phyloP scores from a whole-genome alignment of 37 sponge, comb jelly and placozoan genomes.

The Chondrilla cf. caribensis region DNA sequence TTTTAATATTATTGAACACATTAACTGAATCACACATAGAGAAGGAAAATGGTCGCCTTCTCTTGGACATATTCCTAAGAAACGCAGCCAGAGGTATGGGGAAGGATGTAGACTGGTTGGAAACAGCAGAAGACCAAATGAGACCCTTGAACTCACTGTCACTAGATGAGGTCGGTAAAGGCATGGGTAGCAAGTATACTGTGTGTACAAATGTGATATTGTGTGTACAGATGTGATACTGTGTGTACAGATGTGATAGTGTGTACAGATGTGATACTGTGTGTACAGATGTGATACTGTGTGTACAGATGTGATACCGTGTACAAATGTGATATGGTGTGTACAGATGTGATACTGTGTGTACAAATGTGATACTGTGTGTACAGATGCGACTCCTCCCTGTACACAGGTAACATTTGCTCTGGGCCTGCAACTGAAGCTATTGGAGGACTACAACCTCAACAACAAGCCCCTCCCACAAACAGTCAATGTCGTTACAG shows the following conservation, averaged over 20 bases:
- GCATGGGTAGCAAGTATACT: too few relatives aligned
- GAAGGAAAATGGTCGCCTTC: neutral
- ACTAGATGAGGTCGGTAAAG: constrained; percentile 18
- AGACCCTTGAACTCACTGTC: constrained; percentile 42
- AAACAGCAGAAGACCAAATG: constrained; percentile 45
- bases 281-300: too few relatives aligned
- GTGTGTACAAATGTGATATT: too few relatives aligned
- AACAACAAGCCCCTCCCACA: neutral
- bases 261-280: too few relatives aligned
- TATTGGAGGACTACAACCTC: constrained; percentile 22
- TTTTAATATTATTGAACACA: constrained; percentile 40
- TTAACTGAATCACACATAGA: constrained; percentile 38
- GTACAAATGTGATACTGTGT: too few relatives aligned
- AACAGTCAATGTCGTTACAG: neutral
- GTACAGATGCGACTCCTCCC: too few relatives aligned
- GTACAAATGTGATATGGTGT: too few relatives aligned
- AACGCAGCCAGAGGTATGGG: constrained; percentile 42
- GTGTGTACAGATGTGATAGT: too few relatives aligned
- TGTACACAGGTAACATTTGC: constrained; percentile 50
- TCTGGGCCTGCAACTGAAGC: constrained; percentile 31
- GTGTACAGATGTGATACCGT: too few relatives aligned
- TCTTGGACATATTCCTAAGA: constrained; percentile 54
- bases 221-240: too few relatives aligned
- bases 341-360: too few relatives aligned
- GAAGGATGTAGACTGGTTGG: constrained; percentile 53